A percentile compares a stretch with the other conserved stretches of the same genome.
Conservation (phyloP, 2,797 vertebrate species). For the Acanthurus lineatus region DNA sequence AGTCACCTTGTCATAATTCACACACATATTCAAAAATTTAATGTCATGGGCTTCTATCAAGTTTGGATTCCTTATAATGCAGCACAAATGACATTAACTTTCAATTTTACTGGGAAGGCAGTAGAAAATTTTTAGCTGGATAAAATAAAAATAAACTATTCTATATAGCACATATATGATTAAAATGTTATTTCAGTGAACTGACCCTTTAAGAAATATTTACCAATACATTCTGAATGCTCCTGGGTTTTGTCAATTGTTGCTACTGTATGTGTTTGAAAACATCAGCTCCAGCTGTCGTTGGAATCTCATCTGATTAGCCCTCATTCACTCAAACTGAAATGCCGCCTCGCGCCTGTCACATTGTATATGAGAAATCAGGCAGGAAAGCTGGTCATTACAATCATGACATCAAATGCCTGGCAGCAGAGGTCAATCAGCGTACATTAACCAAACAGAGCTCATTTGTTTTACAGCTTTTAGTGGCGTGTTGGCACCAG, state of each 20-base stretch:
- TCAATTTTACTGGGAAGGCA: not conserved
- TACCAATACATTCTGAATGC: not conserved
- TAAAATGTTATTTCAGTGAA: not conserved
- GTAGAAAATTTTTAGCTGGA: not conserved
- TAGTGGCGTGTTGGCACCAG: conserved; percentile 79
- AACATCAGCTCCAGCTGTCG: conserved; percentile 12
- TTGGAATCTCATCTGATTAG: conserved; percentile 63
- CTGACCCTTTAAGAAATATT: not conserved
- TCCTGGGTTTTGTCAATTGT: conserved; percentile 1
- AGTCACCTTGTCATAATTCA: too few species aligned
- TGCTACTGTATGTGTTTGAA: conserved; percentile 18
- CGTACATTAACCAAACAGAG: conserved; percentile 82
- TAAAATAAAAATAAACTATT: too few species aligned
- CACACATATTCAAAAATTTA: too few species aligned
- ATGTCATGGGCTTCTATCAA: too few species aligned
- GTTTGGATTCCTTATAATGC: too few species aligned
- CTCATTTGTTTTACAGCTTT: conserved; percentile 85
- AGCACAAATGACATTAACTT: not conserved
- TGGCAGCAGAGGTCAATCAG: conserved; percentile 82
- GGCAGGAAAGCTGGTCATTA: conserved; percentile 73
- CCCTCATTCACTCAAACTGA: conserved; percentile 62
- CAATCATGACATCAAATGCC: conserved; percentile 79
- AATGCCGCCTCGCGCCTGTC: conserved; percentile 69
- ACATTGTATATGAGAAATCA: conserved; percentile 69
- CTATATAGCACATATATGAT: too few species aligned